phyloP scores from a whole-genome alignment of 2,888 invertebrate genomes.

The Hetaerina titia region DNA sequence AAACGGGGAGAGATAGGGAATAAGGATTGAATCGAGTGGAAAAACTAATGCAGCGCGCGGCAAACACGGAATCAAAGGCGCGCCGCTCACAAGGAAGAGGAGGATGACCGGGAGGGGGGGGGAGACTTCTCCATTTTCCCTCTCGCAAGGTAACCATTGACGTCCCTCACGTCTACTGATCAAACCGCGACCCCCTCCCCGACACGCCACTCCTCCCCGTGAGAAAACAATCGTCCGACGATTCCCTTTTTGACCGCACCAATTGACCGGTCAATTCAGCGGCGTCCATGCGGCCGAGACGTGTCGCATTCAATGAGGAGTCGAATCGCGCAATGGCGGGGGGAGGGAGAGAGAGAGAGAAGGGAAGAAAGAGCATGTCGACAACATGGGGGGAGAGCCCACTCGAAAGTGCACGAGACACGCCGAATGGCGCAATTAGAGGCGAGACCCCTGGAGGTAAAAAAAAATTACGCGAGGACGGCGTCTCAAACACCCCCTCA shows the following conservation, averaged over 20 bases:
- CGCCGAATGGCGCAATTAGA: too few species aligned
- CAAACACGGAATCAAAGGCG: not conserved
- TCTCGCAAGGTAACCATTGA: conserved; percentile 14
- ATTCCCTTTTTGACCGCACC: not conserved
- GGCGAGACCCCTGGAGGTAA: too few species aligned
- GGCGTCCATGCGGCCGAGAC: not conserved
- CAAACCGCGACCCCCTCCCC: not conserved
- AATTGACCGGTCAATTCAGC: not conserved
- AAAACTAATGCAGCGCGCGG: not conserved
- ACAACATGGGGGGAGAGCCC: not conserved
- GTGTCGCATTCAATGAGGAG: not conserved
- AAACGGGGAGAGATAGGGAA: not conserved
- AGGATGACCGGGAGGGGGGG: not conserved
- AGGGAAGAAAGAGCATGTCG: not conserved
- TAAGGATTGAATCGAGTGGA: not conserved
- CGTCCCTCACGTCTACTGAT: not conserved
- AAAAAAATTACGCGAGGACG: too few species aligned
- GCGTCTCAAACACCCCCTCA: too few species aligned
- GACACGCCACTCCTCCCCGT: not conserved
- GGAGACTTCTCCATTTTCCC: not conserved
- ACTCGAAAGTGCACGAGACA: not conserved
- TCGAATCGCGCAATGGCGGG: not conserved
- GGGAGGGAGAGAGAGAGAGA: not conserved
- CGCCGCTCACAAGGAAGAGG: not conserved
- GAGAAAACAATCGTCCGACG: not conserved